These are phyloP conservation scores for Noctua janthe DNA, from an alignment of 2,888 invertebrate genomes.

Conservation along the genomic window DNA sequence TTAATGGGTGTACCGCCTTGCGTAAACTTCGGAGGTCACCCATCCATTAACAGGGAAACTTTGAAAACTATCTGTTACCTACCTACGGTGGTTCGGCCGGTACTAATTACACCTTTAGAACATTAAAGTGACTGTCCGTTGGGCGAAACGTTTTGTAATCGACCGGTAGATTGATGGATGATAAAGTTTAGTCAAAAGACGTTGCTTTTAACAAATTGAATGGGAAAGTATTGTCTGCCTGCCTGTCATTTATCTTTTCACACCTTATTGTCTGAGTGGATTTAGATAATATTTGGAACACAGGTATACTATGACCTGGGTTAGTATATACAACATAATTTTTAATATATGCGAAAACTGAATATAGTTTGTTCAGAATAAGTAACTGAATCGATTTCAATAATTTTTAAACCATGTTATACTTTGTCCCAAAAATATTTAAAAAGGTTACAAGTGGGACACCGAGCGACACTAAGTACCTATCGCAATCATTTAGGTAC, in stretches of 20 bases:
- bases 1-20: conserved; percentile 45
- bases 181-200: background rate
- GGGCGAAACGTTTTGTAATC: background rate
- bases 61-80: conserved; percentile 38
- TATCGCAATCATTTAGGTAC: too few species aligned
- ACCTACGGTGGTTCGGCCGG: conserved; percentile 9
- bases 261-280: background rate
- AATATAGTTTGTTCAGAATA: too few species aligned
- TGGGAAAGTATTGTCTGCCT: background rate
- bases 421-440: too few species aligned
- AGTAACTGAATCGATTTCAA: too few species aligned
- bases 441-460: too few species aligned
- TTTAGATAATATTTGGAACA: background rate
- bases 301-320: background rate
- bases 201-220: conserved; percentile 4
- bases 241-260: background rate
- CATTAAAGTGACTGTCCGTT: conserved; percentile 9
- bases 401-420: too few species aligned
- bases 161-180: background rate
- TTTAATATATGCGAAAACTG: too few species aligned
- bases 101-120: conserved; percentile 45
- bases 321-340: background rate
- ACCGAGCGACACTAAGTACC: too few species aligned
- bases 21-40: conserved; percentile 52
- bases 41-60: conserved; percentile 44